phyloP scores from a whole-genome alignment of 2,113 vertebrate species.

The Camarhynchus parvulus region DNA sequence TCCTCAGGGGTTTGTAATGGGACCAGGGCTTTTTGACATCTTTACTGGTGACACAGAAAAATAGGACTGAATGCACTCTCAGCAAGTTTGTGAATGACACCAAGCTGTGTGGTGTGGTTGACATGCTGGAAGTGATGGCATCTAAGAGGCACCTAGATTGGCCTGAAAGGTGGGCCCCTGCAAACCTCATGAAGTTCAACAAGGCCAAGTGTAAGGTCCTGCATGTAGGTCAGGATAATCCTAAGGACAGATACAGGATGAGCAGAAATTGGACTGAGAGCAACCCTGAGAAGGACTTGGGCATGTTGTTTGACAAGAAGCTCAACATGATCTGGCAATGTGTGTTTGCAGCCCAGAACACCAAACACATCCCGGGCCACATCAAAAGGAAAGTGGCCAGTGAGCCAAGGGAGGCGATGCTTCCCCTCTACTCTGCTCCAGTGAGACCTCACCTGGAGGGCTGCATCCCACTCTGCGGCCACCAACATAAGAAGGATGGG shows the following conservation, averaged over 20 bases:
- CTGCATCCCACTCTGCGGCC: not conserved
- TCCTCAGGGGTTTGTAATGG: not conserved
- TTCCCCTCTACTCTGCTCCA: not conserved
- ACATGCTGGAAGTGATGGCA: not conserved
- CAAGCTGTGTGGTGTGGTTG: not conserved
- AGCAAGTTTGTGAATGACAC: not conserved
- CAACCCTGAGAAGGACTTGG: not conserved
- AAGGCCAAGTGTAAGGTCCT: not conserved
- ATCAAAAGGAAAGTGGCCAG: not conserved
- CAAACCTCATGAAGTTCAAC: not conserved
- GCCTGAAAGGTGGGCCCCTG: not conserved
- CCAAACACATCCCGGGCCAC: not conserved
- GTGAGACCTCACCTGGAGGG: not conserved
- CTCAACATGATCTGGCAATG: not conserved
- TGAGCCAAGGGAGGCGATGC: not conserved
- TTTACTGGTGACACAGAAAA: rapidly evolving
- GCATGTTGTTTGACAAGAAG: rapidly evolving
- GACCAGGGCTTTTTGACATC: not conserved
- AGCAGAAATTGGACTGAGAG: not conserved
- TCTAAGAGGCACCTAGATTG: not conserved
- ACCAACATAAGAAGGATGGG: not conserved
- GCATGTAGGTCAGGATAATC: not conserved
- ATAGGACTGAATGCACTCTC: not conserved
- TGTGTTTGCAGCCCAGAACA: not conserved
- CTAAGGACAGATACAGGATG: not conserved